These are phyloP conservation scores for Pemphredon lugubris DNA, from an alignment of 2,888 invertebrate species.

Conservation along the genomic window DNA sequence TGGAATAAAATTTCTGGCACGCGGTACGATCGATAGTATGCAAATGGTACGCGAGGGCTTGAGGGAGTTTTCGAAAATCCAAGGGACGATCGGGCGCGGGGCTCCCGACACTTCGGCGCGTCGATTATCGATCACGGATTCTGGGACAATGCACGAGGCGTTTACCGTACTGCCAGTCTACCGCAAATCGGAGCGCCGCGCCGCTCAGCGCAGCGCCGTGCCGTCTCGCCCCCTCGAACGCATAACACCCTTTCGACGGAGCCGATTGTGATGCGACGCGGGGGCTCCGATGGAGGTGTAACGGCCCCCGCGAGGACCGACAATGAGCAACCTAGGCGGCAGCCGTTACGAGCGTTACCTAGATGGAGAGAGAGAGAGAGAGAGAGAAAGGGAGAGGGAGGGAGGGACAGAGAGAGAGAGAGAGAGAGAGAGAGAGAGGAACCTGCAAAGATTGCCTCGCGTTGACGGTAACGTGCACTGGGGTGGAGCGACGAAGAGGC, in stretches of 20 bases:
- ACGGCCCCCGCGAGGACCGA: constrained; percentile 7
- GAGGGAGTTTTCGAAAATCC: neutral
- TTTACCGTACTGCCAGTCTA: constrained; percentile 28
- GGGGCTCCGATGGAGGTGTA: constrained; percentile 10
- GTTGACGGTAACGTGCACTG: neutral
- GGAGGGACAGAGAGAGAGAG: too few species aligned
- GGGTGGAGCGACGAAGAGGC: too few species aligned
- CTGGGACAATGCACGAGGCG: constrained; percentile 43
- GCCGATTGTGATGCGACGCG: constrained; percentile 25
- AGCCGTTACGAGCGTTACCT: neutral
- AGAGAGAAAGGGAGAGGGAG: neutral
- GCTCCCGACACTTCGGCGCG: constrained; percentile 17
- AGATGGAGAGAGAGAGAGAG: neutral
- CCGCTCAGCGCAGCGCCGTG: too few species aligned
- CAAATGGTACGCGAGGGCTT: neutral
- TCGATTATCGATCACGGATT: constrained; percentile 54
- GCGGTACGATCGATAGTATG: neutral
- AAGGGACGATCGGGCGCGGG: neutral
- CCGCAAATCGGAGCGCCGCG: constrained; percentile 38
- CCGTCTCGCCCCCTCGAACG: constrained; percentile 23
- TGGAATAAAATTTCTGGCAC: neutral
- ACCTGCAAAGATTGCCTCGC: neutral
- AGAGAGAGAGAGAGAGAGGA: neutral
- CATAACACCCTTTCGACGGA: constrained; percentile 38
- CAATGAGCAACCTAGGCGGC: neutral